Evolutionary conservation across 2,888 invertebrate genomes (phyloP), one percentile per base, ranked within the genome.

Genomic region (Phengaris arion): DNA sequence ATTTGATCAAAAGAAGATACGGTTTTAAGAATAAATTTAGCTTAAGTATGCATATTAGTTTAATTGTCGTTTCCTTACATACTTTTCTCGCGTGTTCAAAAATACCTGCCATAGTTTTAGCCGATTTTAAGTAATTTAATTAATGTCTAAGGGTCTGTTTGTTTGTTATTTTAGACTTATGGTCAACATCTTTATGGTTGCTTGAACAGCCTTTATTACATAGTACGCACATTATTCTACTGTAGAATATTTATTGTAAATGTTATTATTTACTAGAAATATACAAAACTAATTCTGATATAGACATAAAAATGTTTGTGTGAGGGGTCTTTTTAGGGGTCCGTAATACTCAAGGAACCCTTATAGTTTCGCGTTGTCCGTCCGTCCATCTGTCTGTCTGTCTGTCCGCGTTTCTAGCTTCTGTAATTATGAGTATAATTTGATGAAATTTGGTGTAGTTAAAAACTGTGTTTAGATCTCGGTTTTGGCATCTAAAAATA

Each of bases 51-150:
- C 15, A 22, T 22, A 5, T 55, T 55, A 55, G 22, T 59, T 22
- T 22, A 15, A 57, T 5, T 57, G 15, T 57, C 3, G n/a, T 57
- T 57, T 57, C 57, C 6, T 57, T 57, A 59, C 5, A 22, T 59
- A 22, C 22, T 59, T 59, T 15, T 51, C 9, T 70, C 13, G 15
- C 13, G 46, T 70, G 70, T 70, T 51, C 15, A 15, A 48, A 70
- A 51, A 15, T 46, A 51, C 48, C 10, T 70, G 70, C 48, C 70
- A 70, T 70, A 74, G 51, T 1, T 70, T n/a, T 35, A 35, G 35
- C 4, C 35, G 35, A 35, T 35, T 35, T 35, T 35, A 48, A 12
- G 10, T 57, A 45, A 13, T 15, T 57, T 57, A 15, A 57, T 57
- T 15, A 15, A n/a, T 59, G 22, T 59, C 22, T 59, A 59, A 22